Conservation (phyloP, 2,797 vertebrate species). For the Cichlasoma orientale region DNA sequence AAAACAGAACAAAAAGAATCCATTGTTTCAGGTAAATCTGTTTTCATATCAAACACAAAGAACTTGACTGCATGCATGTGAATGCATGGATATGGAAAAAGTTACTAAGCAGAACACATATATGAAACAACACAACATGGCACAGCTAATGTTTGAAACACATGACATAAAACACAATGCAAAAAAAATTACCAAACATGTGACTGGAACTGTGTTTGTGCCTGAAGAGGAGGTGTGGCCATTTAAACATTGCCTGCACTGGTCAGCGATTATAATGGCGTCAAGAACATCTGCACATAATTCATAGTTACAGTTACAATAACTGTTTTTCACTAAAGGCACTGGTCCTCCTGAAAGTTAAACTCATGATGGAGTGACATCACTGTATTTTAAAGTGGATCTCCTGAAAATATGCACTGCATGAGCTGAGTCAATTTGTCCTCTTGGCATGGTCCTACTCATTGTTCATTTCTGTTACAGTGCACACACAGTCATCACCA, state of each 20-base stretch:
- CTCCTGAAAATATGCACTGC: background rate
- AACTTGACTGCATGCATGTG: no score
- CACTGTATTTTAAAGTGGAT: fast-evolving
- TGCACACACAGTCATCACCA: fast-evolving
- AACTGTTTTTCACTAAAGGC: background rate
- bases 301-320: background rate
- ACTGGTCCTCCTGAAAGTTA: background rate
- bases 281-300: background rate
- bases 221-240: no score
- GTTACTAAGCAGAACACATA: background rate
- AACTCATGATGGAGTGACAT: background rate
- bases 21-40: no score
- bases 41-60: no score
- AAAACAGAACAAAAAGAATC: background rate
- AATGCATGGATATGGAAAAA: no score
- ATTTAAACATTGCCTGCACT: background rate
- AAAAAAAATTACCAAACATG: background rate
- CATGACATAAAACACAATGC: background rate
- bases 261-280: fast-evolving
- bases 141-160: background rate
- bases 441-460: background rate
- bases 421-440: background rate
- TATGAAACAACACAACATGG: background rate
- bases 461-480: background rate
- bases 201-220: no score